Evolutionary conservation across 2,797 vertebrate genomes (phyloP), one percentile per base, ranked within the genome.

Genomic region (Gallirallus australis): DNA sequence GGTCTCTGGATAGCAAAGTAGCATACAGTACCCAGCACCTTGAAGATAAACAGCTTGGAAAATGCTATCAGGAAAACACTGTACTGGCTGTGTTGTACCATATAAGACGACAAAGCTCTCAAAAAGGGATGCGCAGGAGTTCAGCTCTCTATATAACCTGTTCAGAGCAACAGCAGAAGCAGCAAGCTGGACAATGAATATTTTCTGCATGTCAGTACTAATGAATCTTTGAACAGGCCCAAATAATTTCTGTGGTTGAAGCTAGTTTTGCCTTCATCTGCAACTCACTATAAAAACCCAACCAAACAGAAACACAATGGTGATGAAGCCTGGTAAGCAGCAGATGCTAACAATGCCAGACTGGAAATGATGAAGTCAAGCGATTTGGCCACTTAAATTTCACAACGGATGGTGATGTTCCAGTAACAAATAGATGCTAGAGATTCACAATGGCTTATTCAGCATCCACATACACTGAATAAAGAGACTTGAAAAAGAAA

Each of bases 1-100:
- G 94, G 96, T 86, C 92, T 97, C 96, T 97, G 97, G 97, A 97
- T 98, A 97, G 94, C 96, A 95, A 96, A 95, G 93, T 71, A 97
- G 96, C 96, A 97, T 97, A 88, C 96, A 97, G 97, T 97, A 97
- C 82, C 87, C 91, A 77, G 82, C 57, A 90, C 87, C 73, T 52
- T 48, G 73, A 97, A 95, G 96, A 93, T n/a, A 53, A 79, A 59
- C 81, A 90, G 71, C 85, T 90, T 57, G 84, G 68, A 87, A 94
- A 93, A 94, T 90, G 82, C 65, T 77, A 80, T 81, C 75, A 96
- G 94, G 87, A 96, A 97, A 89, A 94, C 80, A 79, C 82, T 93
- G 82, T 70, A 69, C 40, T 96, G 81, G 90, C 57, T 71, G 90
- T 71, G 76, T 24, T 91, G 33, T 2, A 16, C 35, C 70, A 91